A percentile compares a stretch with the other conserved stretches of the same genome.
Conservation (phyloP, 35 echinoderm and acorn worm genomes). For the Ptychodera flava region DNA sequence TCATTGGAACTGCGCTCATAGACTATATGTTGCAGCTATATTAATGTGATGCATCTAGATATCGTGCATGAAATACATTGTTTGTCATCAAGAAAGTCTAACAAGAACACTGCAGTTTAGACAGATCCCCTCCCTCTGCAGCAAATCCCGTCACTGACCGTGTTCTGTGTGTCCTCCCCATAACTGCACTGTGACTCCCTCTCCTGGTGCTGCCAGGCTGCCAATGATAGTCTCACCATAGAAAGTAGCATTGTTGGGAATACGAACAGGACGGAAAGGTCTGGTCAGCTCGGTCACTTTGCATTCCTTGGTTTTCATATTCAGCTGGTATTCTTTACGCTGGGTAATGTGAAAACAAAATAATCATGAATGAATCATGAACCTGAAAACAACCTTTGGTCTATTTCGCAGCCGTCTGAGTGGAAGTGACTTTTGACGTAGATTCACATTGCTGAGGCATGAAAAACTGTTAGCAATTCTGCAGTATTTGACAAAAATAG, state of each 20-base stretch:
- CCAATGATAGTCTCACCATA: conserved; percentile 17
- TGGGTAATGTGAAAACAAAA: no score
- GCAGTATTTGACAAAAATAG: background rate
- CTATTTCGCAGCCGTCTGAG: background rate
- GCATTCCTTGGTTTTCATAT: conserved; percentile 1
- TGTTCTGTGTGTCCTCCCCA: conserved; percentile 13
- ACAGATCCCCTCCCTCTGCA: no score
- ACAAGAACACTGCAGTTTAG: no score
- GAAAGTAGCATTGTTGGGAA: conserved; percentile 10
- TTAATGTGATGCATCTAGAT: no score
- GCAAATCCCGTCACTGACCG: conserved; percentile 6
- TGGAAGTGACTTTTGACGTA: background rate
- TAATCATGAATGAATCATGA: no score
- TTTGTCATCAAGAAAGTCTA: no score
- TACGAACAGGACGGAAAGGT: background rate
- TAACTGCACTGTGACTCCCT: background rate
- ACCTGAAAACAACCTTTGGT: background rate
- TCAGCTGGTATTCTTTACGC: background rate
- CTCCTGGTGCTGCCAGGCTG: background rate
- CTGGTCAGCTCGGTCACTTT: background rate
- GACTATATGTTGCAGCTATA: no score
- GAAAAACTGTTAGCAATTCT: background rate
- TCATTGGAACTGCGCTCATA: no score
- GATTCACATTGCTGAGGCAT: background rate
- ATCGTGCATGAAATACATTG: no score